Evolutionary conservation across 2,797 vertebrate genomes (phyloP), one percentile per base, ranked within the genome.

Genomic region (Dipus sagitta): DNA sequence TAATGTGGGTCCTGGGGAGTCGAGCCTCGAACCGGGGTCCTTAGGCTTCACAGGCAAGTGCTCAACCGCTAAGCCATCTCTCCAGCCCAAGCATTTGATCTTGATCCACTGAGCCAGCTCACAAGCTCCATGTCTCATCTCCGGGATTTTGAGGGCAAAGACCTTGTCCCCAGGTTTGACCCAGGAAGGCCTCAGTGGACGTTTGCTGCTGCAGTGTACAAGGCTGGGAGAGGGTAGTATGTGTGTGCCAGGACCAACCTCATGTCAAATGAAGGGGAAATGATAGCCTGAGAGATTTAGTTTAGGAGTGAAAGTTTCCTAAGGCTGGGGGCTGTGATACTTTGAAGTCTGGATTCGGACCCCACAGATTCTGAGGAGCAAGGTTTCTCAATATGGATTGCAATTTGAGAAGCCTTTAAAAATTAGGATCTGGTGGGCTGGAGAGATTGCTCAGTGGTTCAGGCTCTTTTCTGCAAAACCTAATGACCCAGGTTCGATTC

Each of bases 261-360:
- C 47, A n/a, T 28, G 34, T 77, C 75, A 67, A 24, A 65, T 38
- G 17, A 93, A 77, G 13, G 70, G n/a, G 60, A 95, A 93, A 76
- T n/a, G 28, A 72, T 52, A 92, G 42, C 38, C n/a, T n/a, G 21
- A 88, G n/a, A 24, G 38, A 93, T 72, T 92, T 70, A 28, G 80
- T 12, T 28, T 71, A 28, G 54, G 4, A 42, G 23, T 67, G 34
- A 91, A 91, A 91, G 60, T 60, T 84, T 93, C 34, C 77, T 74
- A 75, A 92, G 60, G 34, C 60, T 60, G 10, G n/a, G 47, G 54
- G 2, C 52, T 79, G 34, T n/a, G 54, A 81, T 28, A 26, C 28
- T 34, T 82, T 52, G 52, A 90, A 75, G 87, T 15, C 70, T 74
- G 76, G 74, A 62, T 77, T 91, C 30, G 95, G 70, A 92, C n/a